Conservation (phyloP, 2,113 vertebrate genomes). For the Hiodon tergisus region DNA sequence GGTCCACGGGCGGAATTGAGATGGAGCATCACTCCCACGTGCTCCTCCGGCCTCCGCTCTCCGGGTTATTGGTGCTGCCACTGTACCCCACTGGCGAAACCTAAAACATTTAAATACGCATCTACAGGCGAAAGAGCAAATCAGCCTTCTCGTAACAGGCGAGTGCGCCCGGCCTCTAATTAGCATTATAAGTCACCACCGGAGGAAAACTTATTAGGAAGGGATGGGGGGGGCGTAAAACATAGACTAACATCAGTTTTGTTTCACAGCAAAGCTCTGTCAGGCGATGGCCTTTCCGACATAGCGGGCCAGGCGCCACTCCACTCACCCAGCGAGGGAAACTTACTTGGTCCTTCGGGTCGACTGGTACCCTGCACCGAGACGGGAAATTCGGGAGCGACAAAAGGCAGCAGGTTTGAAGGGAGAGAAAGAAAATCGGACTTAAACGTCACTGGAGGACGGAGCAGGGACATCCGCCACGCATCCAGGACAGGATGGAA, state of each 20-base stretch:
- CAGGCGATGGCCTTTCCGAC: conserved; percentile 57
- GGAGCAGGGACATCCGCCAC: no score
- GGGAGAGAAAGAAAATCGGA: no score
- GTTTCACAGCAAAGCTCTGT: conserved; percentile 53
- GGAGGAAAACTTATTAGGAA: conserved; percentile 54
- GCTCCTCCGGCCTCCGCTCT: background rate
- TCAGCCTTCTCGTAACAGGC: conserved; percentile 45
- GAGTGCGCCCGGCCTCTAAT: conserved; percentile 48
- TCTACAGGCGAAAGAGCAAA: background rate
- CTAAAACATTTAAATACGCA: background rate
- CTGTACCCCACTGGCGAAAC: background rate
- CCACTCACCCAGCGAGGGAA: conserved; percentile 49
- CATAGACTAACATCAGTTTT: conserved; percentile 54
- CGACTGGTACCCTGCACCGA: conserved; percentile 42
- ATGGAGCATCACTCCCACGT: background rate
- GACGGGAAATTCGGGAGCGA: no score
- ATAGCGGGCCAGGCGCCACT: conserved; percentile 50
- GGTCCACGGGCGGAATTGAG: background rate
- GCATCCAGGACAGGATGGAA: no score
- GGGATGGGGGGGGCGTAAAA: conserved; percentile 21
- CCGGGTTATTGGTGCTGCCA: background rate
- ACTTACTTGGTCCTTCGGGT: conserved; percentile 57
- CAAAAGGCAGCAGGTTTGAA: no score
- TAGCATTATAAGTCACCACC: conserved; percentile 46
- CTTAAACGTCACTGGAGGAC: no score